Evolutionary conservation across 2,113 vertebrate genomes (phyloP), one percentile per base, ranked within the genome.

Genomic region (Lagopus muta): DNA sequence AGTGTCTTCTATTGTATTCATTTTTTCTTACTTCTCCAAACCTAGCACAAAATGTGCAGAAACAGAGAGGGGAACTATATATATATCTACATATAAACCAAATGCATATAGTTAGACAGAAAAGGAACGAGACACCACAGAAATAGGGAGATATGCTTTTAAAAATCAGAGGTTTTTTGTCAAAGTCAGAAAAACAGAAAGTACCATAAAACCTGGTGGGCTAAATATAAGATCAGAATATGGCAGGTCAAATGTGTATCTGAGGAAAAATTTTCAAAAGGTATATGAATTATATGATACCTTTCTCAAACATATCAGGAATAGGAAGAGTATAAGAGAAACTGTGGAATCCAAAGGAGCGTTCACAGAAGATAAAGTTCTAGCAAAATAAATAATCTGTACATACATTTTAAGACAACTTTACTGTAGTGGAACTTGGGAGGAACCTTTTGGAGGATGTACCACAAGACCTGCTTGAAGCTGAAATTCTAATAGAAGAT

Each of bases 81-180:
- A 34, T 30, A 54, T 14, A 61, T 24, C 27, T 11, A 18, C 12
- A 22, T 10, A 42, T 10, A 20, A 58, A n/a, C 11, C 17, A n/a
- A 58, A 58, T n/a, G 30, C 17, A 32, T 22, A 27, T 27, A 2
- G 4, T 8, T 42, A 57, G 4, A 4, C 24, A 42, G 47, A 38
- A 52, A 52, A 19, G 36, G 50, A 69, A 28, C 6, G 6, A 1
- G 7, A 6, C 0, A 1, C 0, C 10, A 61, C 3, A 58, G 14
- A 77, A 83, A 86, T 25, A 83, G 9, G n/a, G 25, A 47, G 2
- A 2, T 43, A 43, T 30, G 8, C 8, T 34, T 90, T 32, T 5
- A 72, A 50, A 91, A 76, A 76, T 62, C 17, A 57, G 21, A 88
- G 0, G 4, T 40, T 24, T 77, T 47, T 10, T 62, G 55, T 50